These are phyloP conservation scores for Clunio marinus DNA, from an alignment of 2,888 invertebrate genomes.

Conservation along the genomic window DNA sequence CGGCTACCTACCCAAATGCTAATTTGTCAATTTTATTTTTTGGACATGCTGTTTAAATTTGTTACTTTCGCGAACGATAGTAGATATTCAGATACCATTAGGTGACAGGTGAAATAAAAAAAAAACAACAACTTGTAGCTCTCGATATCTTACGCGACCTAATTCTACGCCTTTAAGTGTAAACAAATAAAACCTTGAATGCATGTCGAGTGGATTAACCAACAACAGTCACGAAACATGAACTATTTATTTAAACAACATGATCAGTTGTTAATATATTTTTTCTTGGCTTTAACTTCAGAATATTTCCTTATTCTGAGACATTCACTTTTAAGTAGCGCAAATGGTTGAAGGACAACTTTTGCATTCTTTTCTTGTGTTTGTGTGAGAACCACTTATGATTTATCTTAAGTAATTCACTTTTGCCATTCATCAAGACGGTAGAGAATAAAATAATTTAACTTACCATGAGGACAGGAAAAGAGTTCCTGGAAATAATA, in stretches of 20 bases:
- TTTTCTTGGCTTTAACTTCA: not conserved
- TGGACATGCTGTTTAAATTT: not conserved
- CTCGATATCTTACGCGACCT: not conserved
- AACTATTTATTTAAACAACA: conserved; percentile 7
- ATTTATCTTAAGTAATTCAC: not conserved
- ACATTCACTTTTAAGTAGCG: not conserved
- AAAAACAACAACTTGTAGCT: too few relatives aligned
- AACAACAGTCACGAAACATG: not conserved
- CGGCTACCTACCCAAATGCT: too few relatives aligned
- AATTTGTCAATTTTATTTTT: not conserved
- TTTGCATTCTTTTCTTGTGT: too few relatives aligned
- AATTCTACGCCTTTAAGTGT: conserved; percentile 5
- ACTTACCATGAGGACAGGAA: conserved; percentile 55
- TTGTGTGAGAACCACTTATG: not conserved
- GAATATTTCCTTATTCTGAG: not conserved
- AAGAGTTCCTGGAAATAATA: conserved; percentile 40
- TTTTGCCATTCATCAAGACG: not conserved
- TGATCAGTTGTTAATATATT: not conserved
- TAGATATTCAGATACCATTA: too few relatives aligned
- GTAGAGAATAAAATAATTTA: conserved; percentile 43
- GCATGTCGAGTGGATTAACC: conserved; percentile 3
- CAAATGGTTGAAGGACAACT: not conserved
- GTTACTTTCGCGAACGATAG: too few relatives aligned
- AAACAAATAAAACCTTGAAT: conserved; percentile 10
- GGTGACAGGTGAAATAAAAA: too few relatives aligned